Evolutionary conservation across 2,797 vertebrate species (phyloP).

Genomic region (Rhinichthys osculus): DNA sequence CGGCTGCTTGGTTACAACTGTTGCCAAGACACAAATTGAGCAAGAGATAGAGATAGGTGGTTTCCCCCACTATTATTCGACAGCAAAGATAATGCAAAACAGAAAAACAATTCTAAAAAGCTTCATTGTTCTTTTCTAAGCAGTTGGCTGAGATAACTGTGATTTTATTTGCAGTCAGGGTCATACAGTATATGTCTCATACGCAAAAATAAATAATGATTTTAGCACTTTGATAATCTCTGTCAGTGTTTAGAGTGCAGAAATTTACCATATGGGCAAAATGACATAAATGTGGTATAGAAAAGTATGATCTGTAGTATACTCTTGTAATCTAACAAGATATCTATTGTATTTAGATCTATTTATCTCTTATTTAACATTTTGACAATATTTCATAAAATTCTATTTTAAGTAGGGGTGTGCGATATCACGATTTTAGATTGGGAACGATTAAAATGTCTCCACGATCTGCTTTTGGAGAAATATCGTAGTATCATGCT

Average conservation of each 20-base stretch:
- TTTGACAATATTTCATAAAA: not conserved
- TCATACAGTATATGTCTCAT: not conserved
- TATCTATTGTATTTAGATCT: not conserved
- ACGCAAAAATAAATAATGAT: not conserved
- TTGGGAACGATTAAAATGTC: not conserved
- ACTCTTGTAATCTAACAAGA: not conserved
- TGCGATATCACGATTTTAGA: not conserved
- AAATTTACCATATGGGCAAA: not conserved
- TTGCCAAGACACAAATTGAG: slow-evolving; percentile 29
- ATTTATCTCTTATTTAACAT: not conserved
- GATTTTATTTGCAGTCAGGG: not conserved
- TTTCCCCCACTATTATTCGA: not conserved
- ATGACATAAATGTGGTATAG: not conserved
- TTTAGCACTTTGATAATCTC: not conserved
- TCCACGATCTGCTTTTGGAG: not conserved
- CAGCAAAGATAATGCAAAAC: slow-evolving; percentile 2
- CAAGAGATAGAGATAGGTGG: slow-evolving; percentile 2
- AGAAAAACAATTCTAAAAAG: slow-evolving; percentile 1
- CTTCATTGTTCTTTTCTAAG: slow-evolving; percentile 8
- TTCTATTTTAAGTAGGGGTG: not conserved
- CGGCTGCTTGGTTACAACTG: slow-evolving; percentile 37
- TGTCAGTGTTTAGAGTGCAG: not conserved
- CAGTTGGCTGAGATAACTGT: not conserved
- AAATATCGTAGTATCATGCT: not conserved
- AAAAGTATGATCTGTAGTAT: not conserved